Evolutionary conservation across 2,113 vertebrate genomes (phyloP).

Genomic region (Mus pahari): DNA sequence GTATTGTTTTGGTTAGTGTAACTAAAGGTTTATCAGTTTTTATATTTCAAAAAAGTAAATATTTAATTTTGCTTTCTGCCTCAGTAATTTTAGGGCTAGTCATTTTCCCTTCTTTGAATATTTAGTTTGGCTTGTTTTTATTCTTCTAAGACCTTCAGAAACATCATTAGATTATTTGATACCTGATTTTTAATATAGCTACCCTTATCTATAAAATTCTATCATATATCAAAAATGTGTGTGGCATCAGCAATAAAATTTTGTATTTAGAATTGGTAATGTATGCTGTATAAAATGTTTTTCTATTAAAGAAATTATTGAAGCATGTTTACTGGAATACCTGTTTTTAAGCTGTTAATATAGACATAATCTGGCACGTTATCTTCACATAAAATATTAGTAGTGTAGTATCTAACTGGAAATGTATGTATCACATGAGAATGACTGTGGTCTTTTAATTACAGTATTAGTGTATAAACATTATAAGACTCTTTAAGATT

Average conservation of each 20-base stretch:
- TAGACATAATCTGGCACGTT: neutral
- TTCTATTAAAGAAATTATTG: neutral
- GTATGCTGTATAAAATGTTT: neutral
- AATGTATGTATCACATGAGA: neutral
- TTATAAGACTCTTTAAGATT: conserved; percentile 49
- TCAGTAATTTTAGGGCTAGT: neutral
- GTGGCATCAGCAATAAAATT: no score
- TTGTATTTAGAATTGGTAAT: neutral
- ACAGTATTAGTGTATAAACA: neutral
- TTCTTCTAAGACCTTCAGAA: neutral
- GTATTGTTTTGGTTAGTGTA: neutral
- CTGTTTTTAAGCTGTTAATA: neutral
- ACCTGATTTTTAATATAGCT: neutral
- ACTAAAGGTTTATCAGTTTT: neutral
- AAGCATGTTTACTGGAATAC: neutral
- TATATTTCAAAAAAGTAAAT: neutral
- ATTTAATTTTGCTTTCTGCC: neutral
- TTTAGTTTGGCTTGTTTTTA: neutral
- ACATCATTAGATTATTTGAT: neutral
- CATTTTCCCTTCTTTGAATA: neutral
- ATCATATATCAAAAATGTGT: neutral
- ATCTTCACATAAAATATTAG: conserved; percentile 22
- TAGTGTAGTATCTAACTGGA: neutral
- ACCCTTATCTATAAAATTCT: neutral
- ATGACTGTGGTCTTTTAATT: neutral